phyloP scores from a whole-genome alignment of 2,888 invertebrate species.

The Drosophila buzzatii region DNA sequence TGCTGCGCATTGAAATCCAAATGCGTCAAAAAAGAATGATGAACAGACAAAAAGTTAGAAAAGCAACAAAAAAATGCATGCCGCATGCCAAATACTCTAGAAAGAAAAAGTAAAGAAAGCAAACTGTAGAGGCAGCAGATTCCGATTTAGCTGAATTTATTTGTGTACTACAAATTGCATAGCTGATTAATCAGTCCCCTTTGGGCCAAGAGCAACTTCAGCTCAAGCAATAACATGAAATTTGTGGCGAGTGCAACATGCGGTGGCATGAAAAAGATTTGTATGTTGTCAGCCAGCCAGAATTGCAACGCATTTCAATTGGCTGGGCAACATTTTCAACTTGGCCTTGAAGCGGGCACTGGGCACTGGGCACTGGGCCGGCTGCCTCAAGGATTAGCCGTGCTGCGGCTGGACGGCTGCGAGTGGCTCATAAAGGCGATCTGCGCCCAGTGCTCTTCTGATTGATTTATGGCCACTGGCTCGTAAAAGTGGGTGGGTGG shows the following conservation, averaged over 20 bases:
- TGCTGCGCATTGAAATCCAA: conserved; percentile 40
- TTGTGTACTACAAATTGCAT: neutral
- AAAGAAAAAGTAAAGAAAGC: neutral
- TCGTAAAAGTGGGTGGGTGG: conserved; percentile 48
- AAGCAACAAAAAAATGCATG: neutral
- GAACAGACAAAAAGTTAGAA: too few relatives aligned
- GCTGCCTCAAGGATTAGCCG: conserved; percentile 46
- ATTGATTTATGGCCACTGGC: conserved; percentile 75
- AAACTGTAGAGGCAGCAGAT: neutral
- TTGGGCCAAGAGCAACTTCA: neutral
- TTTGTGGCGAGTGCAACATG: conserved; percentile 19
- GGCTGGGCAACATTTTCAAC: conserved; percentile 31
- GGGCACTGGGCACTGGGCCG: conserved; percentile 3
- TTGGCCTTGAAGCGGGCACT: conserved; percentile 43
- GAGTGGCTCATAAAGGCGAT: conserved; percentile 52
- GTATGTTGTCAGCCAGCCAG: conserved; percentile 17
- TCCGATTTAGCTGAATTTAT: neutral
- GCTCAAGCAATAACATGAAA: conserved; percentile 20
- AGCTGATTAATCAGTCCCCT: neutral
- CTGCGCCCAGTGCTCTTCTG: conserved; percentile 55
- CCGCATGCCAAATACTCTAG: neutral
- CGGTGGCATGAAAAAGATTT: neutral
- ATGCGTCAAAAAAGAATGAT: conserved; percentile 4
- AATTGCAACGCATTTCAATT: conserved; percentile 41
- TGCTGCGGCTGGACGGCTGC: conserved; percentile 3